phyloP scores from a whole-genome alignment of 2,888 invertebrate species.

The Mesochorus sp. region DNA sequence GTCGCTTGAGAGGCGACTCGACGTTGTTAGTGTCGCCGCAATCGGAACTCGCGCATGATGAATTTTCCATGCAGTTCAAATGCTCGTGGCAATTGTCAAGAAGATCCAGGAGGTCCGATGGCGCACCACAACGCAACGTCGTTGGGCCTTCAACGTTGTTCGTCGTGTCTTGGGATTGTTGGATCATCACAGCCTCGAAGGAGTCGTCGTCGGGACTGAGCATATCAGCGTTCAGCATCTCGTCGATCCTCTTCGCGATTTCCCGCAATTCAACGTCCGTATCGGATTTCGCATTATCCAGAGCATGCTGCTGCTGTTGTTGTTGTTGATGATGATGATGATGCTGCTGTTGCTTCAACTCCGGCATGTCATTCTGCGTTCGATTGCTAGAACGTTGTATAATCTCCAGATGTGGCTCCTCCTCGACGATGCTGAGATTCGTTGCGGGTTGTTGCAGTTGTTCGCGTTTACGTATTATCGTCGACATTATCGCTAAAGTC shows the following conservation, averaged over 20 bases:
- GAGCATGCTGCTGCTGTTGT: conserved; percentile 49
- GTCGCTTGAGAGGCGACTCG: conserved; percentile 82
- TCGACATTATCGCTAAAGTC: conserved; percentile 89
- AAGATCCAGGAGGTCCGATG: conserved; percentile 76
- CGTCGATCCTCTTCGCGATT: conserved; percentile 82
- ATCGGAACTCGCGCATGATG: conserved; percentile 80
- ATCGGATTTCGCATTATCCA: conserved; percentile 69
- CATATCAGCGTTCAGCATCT: conserved; percentile 81
- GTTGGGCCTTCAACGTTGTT: conserved; percentile 52
- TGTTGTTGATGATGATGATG: conserved; percentile 24
- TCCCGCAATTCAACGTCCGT: conserved; percentile 76
- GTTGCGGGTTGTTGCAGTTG: conserved; percentile 70
- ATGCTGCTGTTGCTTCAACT: conserved; percentile 59
- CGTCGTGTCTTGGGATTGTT: conserved; percentile 60
- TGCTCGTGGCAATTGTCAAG: conserved; percentile 78
- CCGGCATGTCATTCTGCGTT: conserved; percentile 61
- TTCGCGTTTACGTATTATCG: conserved; percentile 79
- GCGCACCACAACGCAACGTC: conserved; percentile 74
- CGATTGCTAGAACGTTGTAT: conserved; percentile 43
- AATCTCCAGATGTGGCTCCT: no score
- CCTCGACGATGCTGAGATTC: conserved; percentile 65
- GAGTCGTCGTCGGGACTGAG: conserved; percentile 83
- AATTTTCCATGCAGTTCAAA: conserved; percentile 76
- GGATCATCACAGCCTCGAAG: conserved; percentile 77
- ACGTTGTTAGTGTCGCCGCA: conserved; percentile 73